Evolutionary conservation across 1,140 invertebrate genomes (phyloP).

Genomic region (Aculops lycopersici): DNA sequence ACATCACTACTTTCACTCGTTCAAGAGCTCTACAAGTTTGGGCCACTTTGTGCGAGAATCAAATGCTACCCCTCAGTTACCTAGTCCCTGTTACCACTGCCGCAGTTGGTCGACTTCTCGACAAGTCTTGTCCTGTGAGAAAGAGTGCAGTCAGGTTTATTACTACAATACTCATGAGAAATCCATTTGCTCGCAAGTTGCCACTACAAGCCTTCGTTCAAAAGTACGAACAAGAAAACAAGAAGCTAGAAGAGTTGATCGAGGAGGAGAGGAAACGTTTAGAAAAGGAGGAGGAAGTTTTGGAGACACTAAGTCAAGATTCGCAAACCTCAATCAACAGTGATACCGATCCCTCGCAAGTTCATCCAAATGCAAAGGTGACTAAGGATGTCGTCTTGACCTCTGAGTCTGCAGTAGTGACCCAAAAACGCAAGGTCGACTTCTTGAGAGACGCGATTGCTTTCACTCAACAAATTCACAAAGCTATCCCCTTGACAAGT

Average conservation of each 20-base stretch:
- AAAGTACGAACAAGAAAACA: conserved; percentile 22
- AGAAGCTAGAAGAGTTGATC: conserved; percentile 23
- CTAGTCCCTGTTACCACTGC: conserved; percentile 27
- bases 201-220: conserved; percentile 23
- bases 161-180: conserved; percentile 33
- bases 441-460: conserved; percentile 24
- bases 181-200: conserved; percentile 35
- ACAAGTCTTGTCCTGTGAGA: conserved; percentile 38
- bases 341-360: conserved; percentile 2
- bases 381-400: background rate
- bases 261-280: conserved; percentile 15
- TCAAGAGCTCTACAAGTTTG: conserved; percentile 38
- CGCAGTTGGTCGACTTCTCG: conserved; percentile 30
- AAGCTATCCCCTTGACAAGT: conserved; percentile 31
- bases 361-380: background rate
- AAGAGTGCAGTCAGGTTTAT: conserved; percentile 42
- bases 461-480: conserved; percentile 30
- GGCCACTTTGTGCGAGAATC: conserved; percentile 31
- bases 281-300: conserved; percentile 10
- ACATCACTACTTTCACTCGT: conserved; percentile 44
- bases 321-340: background rate
- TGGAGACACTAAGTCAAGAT: background rate
- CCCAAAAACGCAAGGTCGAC: conserved; percentile 11
- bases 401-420: background rate
- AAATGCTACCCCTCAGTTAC: conserved; percentile 31